Conservation (phyloP, 1,140 invertebrate species). For the Mya arenaria region DNA sequence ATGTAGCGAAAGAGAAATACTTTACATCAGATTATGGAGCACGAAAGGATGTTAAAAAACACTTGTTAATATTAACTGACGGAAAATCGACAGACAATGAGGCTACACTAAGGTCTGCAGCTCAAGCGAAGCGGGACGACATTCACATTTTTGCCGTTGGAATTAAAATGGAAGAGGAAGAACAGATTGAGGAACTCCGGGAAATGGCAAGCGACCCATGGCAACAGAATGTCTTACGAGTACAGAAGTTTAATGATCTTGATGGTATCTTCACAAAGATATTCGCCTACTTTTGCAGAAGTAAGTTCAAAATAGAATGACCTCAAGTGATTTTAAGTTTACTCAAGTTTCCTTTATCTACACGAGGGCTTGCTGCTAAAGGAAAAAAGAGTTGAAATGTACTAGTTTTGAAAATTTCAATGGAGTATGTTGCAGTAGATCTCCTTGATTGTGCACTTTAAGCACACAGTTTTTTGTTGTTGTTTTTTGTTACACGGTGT, state of each 20-base stretch:
- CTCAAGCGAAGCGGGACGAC: neutral
- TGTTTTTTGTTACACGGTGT: too few relatives aligned
- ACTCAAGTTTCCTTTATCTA: too few relatives aligned
- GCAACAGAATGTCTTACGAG: neutral
- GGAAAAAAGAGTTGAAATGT: too few relatives aligned
- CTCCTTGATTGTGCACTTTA: too few relatives aligned
- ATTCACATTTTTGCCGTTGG: slow-evolving; percentile 19
- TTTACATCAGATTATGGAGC: neutral
- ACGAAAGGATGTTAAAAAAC: neutral
- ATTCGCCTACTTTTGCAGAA: slow-evolving; percentile 12
- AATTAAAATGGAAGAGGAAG: neutral
- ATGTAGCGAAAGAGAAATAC: neutral
- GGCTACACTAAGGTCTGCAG: neutral
- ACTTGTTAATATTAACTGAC: slow-evolving; percentile 8
- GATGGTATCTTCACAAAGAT: slow-evolving; percentile 22
- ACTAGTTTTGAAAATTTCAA: too few relatives aligned
- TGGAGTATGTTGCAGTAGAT: too few relatives aligned
- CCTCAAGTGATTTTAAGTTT: too few relatives aligned
- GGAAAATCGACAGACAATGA: neutral
- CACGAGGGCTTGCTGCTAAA: too few relatives aligned
- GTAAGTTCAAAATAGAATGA: too few relatives aligned
- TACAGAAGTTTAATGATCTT: slow-evolving; percentile 4
- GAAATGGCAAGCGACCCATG: slow-evolving; percentile 17
- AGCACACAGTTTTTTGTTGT: too few relatives aligned
- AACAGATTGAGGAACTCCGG: neutral